These are phyloP conservation scores for Meliscaeva auricollis DNA, from an alignment of 2,888 invertebrate species.

Conservation along the genomic window DNA sequence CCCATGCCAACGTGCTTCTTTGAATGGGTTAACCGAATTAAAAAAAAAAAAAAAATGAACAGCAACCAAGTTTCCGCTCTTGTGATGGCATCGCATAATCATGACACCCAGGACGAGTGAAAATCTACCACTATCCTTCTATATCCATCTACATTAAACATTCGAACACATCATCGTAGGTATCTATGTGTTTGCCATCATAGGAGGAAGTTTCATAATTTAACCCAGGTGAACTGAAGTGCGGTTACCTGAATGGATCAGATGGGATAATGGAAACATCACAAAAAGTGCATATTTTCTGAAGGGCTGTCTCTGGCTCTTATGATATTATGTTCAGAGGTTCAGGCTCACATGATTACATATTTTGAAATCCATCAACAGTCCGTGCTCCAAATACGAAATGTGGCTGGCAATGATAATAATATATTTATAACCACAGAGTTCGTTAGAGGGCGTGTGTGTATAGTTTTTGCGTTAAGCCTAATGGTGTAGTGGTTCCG, in stretches of 20 bases:
- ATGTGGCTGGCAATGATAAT: conserved; percentile 21
- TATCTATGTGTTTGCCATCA: conserved; percentile 23
- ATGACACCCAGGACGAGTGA: conserved; percentile 11
- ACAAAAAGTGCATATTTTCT: conserved; percentile 44
- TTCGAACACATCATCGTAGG: conserved; percentile 21
- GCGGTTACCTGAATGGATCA: conserved; percentile 25
- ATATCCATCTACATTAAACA: conserved; percentile 1
- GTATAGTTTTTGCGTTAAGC: conserved; percentile 37
- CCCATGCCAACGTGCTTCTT: conserved; percentile 4
- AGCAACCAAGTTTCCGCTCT: conserved; percentile 5
- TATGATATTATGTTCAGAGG: conserved; percentile 57
- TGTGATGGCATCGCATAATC: conserved; percentile 22
- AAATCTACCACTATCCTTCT: conserved; percentile 5
- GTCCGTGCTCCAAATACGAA: conserved; percentile 66
- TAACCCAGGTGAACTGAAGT: conserved; percentile 40
- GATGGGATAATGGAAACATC: conserved; percentile 40
- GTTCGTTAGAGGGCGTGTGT: conserved; percentile 39
- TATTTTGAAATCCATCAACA: conserved; percentile 63
- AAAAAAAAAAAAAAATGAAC: not conserved
- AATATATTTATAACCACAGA: conserved; percentile 14
- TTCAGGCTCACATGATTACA: conserved; percentile 52
- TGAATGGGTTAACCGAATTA: conserved; percentile 8
- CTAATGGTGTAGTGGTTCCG: conserved; percentile 29
- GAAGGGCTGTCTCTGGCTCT: conserved; percentile 25
- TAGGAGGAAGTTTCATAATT: conserved; percentile 49